Base-by-base conservation (phyloP, 2,113 vertebrate species). In the Tricholaema leucomelas region DNA sequence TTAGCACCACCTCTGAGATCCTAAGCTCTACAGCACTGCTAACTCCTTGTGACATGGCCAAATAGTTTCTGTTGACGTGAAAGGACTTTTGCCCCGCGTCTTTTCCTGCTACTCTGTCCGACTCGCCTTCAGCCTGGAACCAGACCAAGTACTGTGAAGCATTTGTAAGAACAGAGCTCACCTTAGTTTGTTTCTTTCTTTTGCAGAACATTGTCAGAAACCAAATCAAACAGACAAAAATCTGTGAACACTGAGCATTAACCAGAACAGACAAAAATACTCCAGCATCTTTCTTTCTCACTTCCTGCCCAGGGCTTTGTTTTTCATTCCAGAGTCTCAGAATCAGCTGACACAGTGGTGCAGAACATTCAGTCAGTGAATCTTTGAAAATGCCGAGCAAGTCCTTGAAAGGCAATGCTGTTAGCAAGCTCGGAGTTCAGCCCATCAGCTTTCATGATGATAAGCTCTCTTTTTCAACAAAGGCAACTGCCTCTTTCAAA, bases 191-290 rank as follows among this genome's bases (percentile, higher is more conserved):
- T 85, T 94, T 90, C 67, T 66, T 90, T 85, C 92, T 93, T 66
- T 75, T 75, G 82, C 64, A 90, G 76, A 95, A 79, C 60, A 40
- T 74, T 90, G 81, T 85, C 90, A 94, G 69, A 70, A 75, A 82
- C 83, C 65, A 88, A 94, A 88, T 30, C 86, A 91, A 75, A 70
- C 54, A 75, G 65, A 48, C 36, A 86, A 81, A 88, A 74, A 81
- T 94, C 84, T 83, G 80, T 78, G 92, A 94, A 93, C 67, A 75
- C 58, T 63, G 59, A 85, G 81, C 60, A 89, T 76, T 84, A 95
- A 90, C 67, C 50, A 87, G 90, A 95, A 78, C 61, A 92, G 85
- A 87, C 82, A 44, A 85, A 92, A 95, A 91, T 73, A 70, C 38
- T 80, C 77, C 52, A 88, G 56, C 54, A 84, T 67, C 73, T 81